Conservation (phyloP, 2,888 invertebrate genomes). For the Polietes domitor region DNA sequence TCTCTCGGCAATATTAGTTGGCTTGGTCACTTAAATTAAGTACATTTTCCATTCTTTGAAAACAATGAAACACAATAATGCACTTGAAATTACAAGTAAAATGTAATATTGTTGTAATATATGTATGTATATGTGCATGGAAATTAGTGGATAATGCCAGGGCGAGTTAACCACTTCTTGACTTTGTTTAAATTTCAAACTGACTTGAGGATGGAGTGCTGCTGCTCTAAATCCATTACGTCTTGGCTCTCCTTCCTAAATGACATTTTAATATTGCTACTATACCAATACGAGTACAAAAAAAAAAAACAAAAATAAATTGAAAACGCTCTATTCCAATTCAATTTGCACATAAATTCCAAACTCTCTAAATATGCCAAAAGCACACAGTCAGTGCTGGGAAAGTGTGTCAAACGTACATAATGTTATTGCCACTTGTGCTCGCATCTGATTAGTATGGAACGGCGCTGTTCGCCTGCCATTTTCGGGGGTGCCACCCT, state of each 20-base stretch:
- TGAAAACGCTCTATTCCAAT: background rate
- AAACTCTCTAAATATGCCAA: background rate
- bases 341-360: background rate
- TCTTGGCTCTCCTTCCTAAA: background rate
- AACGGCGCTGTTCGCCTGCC: background rate
- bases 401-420: conserved; percentile 13
- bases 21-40: too few species aligned
- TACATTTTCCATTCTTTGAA: too few species aligned
- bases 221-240: too few species aligned
- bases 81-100: too few species aligned
- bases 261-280: conserved; percentile 27
- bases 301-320: conserved; percentile 4
- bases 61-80: too few species aligned
- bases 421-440: conserved; percentile 28
- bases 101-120: too few species aligned
- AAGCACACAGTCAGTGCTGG: background rate
- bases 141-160: too few species aligned
- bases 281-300: conserved; percentile 10
- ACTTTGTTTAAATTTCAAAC: too few species aligned
- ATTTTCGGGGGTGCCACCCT: conserved; percentile 10
- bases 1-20: too few species aligned
- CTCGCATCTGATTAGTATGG: background rate
- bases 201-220: too few species aligned
- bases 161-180: too few species aligned
- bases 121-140: too few species aligned